Evolutionary conservation across 2,113 vertebrate species (phyloP).

Genomic region (Erythrocercus mccallii): DNA sequence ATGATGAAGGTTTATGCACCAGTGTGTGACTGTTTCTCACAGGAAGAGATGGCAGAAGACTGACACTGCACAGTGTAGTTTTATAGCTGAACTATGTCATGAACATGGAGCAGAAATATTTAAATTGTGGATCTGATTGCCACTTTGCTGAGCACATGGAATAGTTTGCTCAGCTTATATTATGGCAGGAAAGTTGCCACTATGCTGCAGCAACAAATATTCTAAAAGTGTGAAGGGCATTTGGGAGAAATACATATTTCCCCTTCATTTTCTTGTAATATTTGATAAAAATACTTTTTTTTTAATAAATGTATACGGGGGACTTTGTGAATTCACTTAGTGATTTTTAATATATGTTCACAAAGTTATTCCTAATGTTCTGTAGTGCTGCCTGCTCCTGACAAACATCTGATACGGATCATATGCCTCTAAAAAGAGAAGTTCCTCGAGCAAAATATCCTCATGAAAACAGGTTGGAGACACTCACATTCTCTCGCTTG

Average conservation of each 20-base stretch:
- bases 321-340: not conserved
- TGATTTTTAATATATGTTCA: not conserved
- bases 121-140: constrained; percentile 33
- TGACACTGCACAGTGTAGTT: not conserved
- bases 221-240: not conserved
- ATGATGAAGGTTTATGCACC: not conserved
- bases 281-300: not conserved
- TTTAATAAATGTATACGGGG: not conserved
- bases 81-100: constrained; percentile 5
- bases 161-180: not conserved
- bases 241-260: constrained; percentile 50
- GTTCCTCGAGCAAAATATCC: constrained; percentile 68
- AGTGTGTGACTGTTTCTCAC: not conserved
- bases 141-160: constrained; percentile 11
- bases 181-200: constrained; percentile 30
- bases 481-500: constrained; percentile 55
- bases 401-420: constrained; percentile 69
- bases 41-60: not conserved
- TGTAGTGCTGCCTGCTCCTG: constrained; percentile 50
- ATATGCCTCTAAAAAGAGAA: constrained; percentile 68
- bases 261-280: not conserved
- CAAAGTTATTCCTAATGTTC: constrained; percentile 55
- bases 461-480: constrained; percentile 71
- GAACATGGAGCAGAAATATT: constrained; percentile 31
- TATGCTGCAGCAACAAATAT: constrained; percentile 29